Evolutionary conservation across 1,140 invertebrate genomes (phyloP), one percentile per base, ranked within the genome.

Genomic region (Ceratitis capitata): DNA sequence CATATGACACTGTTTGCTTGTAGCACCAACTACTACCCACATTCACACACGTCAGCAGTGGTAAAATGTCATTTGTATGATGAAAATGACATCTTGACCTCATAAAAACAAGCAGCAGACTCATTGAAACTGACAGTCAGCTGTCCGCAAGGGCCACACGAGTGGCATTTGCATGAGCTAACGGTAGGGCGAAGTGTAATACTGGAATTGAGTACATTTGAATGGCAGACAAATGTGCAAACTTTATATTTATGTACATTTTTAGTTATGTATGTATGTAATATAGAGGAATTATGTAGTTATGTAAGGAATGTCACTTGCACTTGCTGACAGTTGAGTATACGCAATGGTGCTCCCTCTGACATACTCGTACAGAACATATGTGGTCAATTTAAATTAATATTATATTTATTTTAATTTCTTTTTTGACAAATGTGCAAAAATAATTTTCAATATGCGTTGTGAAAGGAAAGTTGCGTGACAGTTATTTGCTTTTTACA

Each of bases 31-130:
- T n/a, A n/a, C n/a, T n/a, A n/a, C n/a, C n/a, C n/a, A n/a, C 32
- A 47, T 9, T 45, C 14, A 45, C 12, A 23, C 32, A 78, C 23
- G 69, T 47, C 69, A 39, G 45, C n/a, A 26, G 69, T 39, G 45
- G 12, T 78, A 23, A 78, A 14, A 45, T 78, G 69, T 5, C 69
- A 78, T 78, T 35, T 26, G 39, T 4, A 45, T 78, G 69, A 78
- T 10, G 69, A 45, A 78, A 78, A 9, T 78, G 69, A 78, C 69
- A 78, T 47, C 16, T 78, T 78, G 69, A 45, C 69, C 69, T 45
- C 69, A 78, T 78, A 39, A 78, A 26, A 78, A 78, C 69, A 45
- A 78, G 69, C 69, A 78, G 19, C 39, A 35, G 45, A 78, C 69
- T 78, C 69, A 78, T 78, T 45, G 19, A 45, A 78, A 5, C 39